phyloP scores from a whole-genome alignment of 1,140 invertebrate genomes.

The Acromyrmex heyeri region DNA sequence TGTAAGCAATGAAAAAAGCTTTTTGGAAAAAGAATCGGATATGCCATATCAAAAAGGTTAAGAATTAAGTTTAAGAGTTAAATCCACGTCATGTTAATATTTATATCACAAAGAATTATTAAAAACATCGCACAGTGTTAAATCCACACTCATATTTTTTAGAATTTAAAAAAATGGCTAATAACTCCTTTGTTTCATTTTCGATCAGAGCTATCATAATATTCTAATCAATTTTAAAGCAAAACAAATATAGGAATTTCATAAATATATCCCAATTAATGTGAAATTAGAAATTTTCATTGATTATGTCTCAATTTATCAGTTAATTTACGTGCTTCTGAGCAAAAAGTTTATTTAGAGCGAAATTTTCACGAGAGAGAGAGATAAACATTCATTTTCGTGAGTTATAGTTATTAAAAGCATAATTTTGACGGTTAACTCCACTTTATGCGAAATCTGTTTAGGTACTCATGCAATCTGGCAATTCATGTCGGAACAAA shows the following conservation, averaged over 20 bases:
- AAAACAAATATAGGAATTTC: not conserved
- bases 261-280: not conserved
- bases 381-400: constrained; percentile 4
- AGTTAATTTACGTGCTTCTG: not conserved
- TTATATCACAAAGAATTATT: too few relatives aligned
- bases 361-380: not conserved
- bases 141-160: too few relatives aligned
- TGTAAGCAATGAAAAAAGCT: too few relatives aligned
- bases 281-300: not conserved
- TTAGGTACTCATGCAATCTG: constrained; percentile 73
- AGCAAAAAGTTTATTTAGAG: not conserved
- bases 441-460: constrained; percentile 13
- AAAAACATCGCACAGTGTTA: too few relatives aligned
- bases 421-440: not conserved
- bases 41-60: too few relatives aligned
- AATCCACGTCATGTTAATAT: too few relatives aligned
- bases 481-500: constrained; percentile 71
- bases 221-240: not conserved
- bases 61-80: too few relatives aligned
- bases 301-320: not conserved
- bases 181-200: not conserved
- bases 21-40: too few relatives aligned
- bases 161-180: too few relatives aligned
- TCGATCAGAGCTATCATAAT: not conserved
- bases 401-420: constrained; percentile 6